Conservation (phyloP, 2,113 vertebrate genomes). For the Mormyrus iriodes region DNA sequence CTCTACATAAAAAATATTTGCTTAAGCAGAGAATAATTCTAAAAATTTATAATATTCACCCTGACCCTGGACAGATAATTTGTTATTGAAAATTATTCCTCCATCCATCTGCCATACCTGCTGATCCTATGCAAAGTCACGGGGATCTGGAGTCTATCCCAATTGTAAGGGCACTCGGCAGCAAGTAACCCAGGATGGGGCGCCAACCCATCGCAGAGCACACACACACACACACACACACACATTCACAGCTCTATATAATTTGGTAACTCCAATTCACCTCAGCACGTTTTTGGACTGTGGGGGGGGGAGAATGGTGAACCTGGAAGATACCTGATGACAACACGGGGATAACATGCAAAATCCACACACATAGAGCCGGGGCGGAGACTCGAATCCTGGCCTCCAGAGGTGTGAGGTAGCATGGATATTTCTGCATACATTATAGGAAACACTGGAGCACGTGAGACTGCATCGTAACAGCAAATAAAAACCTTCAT, state of each 20-base stretch:
- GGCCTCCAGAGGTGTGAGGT: not conserved
- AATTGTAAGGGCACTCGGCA: not conserved
- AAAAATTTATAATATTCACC: not conserved
- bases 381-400: not conserved
- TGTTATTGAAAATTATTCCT: not conserved
- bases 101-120: not conserved
- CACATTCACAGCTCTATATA: not conserved
- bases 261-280: not conserved
- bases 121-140: not conserved
- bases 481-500: not conserved
- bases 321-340: not conserved
- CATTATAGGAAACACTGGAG: not conserved
- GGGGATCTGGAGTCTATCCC: not conserved
- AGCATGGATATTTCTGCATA: not conserved
- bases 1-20: not conserved
- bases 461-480: not conserved
- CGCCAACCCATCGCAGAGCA: not conserved
- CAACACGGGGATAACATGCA: not conserved
- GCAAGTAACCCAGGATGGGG: not conserved
- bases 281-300: not conserved
- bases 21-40: not conserved
- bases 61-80: not conserved
- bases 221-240: not conserved
- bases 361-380: not conserved
- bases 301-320: not conserved